Base-by-base conservation (phyloP, 1,140 invertebrate genomes). In the Zophobas atratus region DNA sequence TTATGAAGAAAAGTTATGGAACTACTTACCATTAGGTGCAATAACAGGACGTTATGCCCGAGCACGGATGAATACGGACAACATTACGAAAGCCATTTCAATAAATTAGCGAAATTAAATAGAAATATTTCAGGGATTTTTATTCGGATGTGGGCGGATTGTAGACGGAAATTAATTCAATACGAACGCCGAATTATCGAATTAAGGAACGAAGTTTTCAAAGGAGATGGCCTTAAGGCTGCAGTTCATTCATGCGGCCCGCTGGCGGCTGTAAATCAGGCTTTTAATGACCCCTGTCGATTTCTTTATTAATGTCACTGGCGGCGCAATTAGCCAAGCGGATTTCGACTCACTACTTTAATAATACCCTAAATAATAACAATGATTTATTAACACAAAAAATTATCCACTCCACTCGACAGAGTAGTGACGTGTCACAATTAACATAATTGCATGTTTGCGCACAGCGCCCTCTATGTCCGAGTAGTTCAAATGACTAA, bases 41-140 rank as follows among this genome's bases (percentile, higher is more conserved):
- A 67, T 67, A 67, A 67, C 38, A 43, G 60, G 39, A 67, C 60
- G 60, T 67, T 67, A 67, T 67, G 39, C 32, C 60, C 60, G 38
- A 38, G 60, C 60, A 67, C 60, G 60, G 33, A 67, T 67, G 60
- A 67, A 51, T 51, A 51, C 49, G 49, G n/a, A 51, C 49, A 51
- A 67, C 60, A 67, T 67, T 67, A 67, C 60, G 3, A 36, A 43
- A 43, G n/a, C 60, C 38, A 67, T 67, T 67, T 67, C 60, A 67
- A 67, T 67, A 67, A 67, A 67, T 67, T 67, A 67, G 60, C 60
- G 39, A 67, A 67, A 67, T 67, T 67, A 67, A 67, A 67, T 67
- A 67, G 60, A 67, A 67, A 67, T 67, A 67, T 67, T 67, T 43
- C 60, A 43, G 39, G 6, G n/a, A 67, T 67, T 67, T 67, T 67